phyloP scores from a whole-genome alignment of 2,888 invertebrate species.

The Busseola fusca region DNA sequence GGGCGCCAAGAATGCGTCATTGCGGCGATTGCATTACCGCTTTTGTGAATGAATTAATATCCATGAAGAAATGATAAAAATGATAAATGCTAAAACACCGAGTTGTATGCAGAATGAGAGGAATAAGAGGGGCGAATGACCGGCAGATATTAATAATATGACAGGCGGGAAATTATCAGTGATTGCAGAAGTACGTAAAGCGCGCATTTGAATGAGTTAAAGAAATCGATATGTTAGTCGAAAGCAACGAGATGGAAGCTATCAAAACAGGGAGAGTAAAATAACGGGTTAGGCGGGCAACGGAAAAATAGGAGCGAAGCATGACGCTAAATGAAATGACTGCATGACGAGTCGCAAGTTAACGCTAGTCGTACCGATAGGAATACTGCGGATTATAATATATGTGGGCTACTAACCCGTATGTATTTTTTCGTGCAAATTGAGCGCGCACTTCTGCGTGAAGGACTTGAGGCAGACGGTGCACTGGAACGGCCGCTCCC shows the following conservation, averaged over 20 bases:
- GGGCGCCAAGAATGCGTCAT: slow-evolving; percentile 80
- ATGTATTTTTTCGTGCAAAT: slow-evolving; percentile 90
- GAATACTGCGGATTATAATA: slow-evolving; percentile 81
- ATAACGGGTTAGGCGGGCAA: slow-evolving; percentile 87
- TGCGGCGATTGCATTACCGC: slow-evolving; percentile 89
- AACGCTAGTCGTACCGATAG: slow-evolving; percentile 81
- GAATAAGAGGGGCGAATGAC: slow-evolving; percentile 71
- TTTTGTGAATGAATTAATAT: slow-evolving; percentile 88
- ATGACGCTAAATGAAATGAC: slow-evolving; percentile 86
- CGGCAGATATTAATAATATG: slow-evolving; percentile 74
- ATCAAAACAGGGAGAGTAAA: slow-evolving; percentile 78
- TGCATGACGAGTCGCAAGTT: slow-evolving; percentile 75
- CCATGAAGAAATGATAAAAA: slow-evolving; percentile 86
- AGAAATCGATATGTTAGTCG: slow-evolving; percentile 84
- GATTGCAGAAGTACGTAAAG: slow-evolving; percentile 85
- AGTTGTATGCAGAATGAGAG: slow-evolving; percentile 76
- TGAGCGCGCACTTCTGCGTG: slow-evolving; percentile 90
- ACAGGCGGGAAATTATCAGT: slow-evolving; percentile 74
- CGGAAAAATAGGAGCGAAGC: slow-evolving; percentile 86
- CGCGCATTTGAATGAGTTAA: slow-evolving; percentile 80
- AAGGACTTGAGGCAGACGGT: slow-evolving; percentile 90
- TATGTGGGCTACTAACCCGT: slow-evolving; percentile 90
- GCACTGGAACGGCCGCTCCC: slow-evolving; percentile 90
- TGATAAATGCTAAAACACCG: slow-evolving; percentile 79
- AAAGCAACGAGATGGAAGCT: slow-evolving; percentile 87